These are phyloP conservation scores for Mixornis gularis DNA, from an alignment of 2,113 vertebrate species.

Conservation along the genomic window DNA sequence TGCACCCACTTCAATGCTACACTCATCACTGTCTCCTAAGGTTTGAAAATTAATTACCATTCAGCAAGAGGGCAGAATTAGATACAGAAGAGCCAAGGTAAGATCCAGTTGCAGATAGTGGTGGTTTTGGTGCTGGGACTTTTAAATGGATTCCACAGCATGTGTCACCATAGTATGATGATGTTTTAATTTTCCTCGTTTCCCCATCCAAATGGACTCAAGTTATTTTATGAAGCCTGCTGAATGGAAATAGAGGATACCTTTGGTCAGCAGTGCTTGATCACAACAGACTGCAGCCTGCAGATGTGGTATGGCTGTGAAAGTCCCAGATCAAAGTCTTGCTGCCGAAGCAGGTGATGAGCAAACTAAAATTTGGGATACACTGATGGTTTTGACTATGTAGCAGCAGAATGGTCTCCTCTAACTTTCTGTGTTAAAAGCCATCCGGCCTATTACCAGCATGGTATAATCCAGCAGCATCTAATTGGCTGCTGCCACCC, in stretches of 20 bases:
- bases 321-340: background rate
- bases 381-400: background rate
- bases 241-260: background rate
- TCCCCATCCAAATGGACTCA: background rate
- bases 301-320: background rate
- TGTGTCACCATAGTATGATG: background rate
- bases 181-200: background rate
- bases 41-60: background rate
- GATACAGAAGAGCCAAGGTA: background rate
- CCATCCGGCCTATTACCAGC: background rate
- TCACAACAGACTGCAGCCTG: background rate
- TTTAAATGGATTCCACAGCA: background rate
- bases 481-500: conserved; percentile 14
- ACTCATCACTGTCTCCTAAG: background rate
- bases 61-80: background rate
- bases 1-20: background rate
- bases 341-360: background rate
- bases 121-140: background rate
- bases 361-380: background rate
- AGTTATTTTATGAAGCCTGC: background rate
- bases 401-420: background rate
- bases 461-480: conserved; percentile 1
- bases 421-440: background rate
- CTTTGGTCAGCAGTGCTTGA: background rate
- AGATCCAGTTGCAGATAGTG: background rate